A percentile compares a stretch with the other conserved stretches of the same genome.
These are phyloP conservation scores for Chiloscyllium punctatum DNA, from an alignment of 2,797 vertebrate genomes.

Conservation along the genomic window DNA sequence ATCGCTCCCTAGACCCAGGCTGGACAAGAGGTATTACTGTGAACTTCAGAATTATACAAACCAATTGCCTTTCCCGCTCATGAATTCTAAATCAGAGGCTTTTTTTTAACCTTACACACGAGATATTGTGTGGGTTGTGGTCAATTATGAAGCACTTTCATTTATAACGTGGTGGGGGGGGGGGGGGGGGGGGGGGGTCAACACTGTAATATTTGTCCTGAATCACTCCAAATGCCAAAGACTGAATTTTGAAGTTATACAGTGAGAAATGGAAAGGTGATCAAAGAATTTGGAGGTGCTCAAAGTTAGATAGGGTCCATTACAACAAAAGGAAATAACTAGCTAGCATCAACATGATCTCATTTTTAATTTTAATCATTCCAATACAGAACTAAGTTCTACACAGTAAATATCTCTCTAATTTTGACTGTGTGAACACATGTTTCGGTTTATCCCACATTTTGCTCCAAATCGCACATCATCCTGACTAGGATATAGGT, in stretches of 20 bases:
- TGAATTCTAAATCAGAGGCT: not conserved
- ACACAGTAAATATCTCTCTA: not conserved
- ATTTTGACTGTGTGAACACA: not conserved
- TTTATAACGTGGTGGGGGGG: too few species aligned
- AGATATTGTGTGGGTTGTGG: not conserved
- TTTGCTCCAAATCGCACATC: not conserved
- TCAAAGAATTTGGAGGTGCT: not conserved
- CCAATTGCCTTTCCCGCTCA: not conserved
- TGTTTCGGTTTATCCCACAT: not conserved
- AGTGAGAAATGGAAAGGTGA: not conserved
- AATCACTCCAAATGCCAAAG: not conserved
- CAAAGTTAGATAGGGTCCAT: not conserved
- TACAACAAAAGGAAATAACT: too few species aligned
- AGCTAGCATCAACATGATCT: not conserved
- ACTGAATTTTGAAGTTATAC: not conserved
- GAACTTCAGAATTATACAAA: slow-evolving; percentile 21
- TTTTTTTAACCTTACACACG: not conserved
- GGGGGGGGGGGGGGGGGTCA: too few species aligned
- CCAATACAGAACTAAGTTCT: not conserved
- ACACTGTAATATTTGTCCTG: not conserved
- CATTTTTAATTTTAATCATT: not conserved
- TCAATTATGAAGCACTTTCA: not conserved
- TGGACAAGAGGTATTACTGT: slow-evolving; percentile 37
- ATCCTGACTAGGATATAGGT: not conserved
- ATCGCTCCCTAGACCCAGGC: slow-evolving; percentile 36